Base-by-base conservation (phyloP, 2,888 invertebrate genomes). In the Urechis unicinctus region DNA sequence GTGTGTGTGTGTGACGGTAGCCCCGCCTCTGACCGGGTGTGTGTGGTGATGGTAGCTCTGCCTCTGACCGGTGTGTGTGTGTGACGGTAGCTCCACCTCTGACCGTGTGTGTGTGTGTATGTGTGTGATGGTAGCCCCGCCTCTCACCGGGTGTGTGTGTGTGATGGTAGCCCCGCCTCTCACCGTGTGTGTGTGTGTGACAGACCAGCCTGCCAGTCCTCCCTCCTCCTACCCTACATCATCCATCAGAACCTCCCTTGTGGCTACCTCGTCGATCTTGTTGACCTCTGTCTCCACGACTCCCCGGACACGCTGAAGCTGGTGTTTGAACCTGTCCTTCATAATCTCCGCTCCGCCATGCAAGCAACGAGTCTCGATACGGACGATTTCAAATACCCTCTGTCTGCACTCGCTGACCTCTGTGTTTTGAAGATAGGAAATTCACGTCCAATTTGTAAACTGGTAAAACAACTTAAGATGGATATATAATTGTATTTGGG, bases 401-500 rank as follows among this genome's bases (percentile, higher is more conserved):
- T 77, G 21, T 59, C 66, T n/a, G 85, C 86, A 52, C 80, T 95
- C 56, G 85, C 86, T 44, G 88, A 91, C 66, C 80, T 95, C 61
- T 86, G 89, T 69, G 89, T 89, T 66, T 84, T 92, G 57, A 86
- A 89, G 58, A 84, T 86, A 59, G 53, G 61, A 25, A 71, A 67
- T 60, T 60, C 58, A 13, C 83, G 92, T 2, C 94, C 94, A 0
- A 83, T 94, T 56, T 88, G 89, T 68, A 72, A 72, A 57, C 58
- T 78, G 71, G 78, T 79, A 65, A 63, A 21, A 28, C n/a, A n/a
- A n/a, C n/a, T n/a, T n/a, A n/a, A n/a, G n/a, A n/a, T n/a, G n/a
- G n/a, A n/a, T n/a, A n/a, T n/a, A n/a, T n/a, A n/a, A n/a, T n/a
- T n/a, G n/a, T n/a, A n/a, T n/a, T n/a, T n/a, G n/a, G n/a, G n/a